Evolutionary conservation across 2,888 invertebrate genomes (phyloP).

Genomic region (Scaptomyza parva): DNA sequence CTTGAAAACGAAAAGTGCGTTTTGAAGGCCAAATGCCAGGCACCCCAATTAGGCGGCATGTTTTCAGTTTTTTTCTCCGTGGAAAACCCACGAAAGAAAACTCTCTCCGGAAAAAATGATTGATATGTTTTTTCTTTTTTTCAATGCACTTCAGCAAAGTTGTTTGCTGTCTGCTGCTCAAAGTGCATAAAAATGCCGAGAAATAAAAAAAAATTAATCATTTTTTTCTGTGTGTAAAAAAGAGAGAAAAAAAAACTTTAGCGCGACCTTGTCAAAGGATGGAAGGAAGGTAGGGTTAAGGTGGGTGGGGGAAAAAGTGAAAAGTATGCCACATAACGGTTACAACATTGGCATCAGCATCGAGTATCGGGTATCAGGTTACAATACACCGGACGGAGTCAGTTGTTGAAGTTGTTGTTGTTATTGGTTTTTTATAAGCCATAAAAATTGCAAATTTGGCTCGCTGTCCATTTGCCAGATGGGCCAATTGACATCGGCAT

Average conservation of each 20-base stretch:
- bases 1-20: constrained; percentile 39
- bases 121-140: constrained; percentile 50
- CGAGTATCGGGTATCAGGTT: constrained; percentile 33
- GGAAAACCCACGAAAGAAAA: constrained; percentile 46
- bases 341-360: neutral
- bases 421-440: constrained; percentile 78
- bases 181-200: constrained; percentile 47
- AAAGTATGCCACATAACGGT: constrained; percentile 1
- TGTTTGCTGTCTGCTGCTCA: constrained; percentile 19
- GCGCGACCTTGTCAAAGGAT: constrained; percentile 23
- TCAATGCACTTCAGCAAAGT: neutral
- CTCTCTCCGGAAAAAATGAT: constrained; percentile 54
- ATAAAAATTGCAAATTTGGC: constrained; percentile 74
- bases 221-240: constrained; percentile 49
- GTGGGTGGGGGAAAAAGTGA: neutral
- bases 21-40: constrained; percentile 62
- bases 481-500: constrained; percentile 61
- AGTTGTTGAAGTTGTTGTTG: constrained; percentile 38
- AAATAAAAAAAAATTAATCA: constrained; percentile 70
- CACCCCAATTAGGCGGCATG: constrained; percentile 70
- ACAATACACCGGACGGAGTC: constrained; percentile 13
- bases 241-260: constrained; percentile 13
- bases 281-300: neutral
- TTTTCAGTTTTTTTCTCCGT: constrained; percentile 50
- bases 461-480: constrained; percentile 72